These are phyloP conservation scores for Zoanthus sociatus DNA, from an alignment of 92 coral and sea anemone species.

Conservation along the genomic window DNA sequence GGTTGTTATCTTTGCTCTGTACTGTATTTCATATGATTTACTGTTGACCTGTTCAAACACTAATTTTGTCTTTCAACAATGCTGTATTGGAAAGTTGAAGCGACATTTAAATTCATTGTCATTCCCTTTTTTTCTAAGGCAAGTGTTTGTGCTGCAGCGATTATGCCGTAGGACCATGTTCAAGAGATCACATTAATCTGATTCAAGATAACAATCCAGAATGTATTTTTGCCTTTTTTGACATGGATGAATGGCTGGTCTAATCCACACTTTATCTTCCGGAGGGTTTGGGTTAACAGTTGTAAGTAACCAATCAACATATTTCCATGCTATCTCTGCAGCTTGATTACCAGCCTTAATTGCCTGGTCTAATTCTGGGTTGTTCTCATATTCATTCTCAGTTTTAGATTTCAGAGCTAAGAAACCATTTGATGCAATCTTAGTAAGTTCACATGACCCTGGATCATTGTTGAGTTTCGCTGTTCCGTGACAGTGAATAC, in stretches of 20 bases:
- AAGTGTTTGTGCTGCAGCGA: conserved; percentile 49
- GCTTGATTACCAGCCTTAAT: conserved; percentile 55
- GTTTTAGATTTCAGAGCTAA: conserved; percentile 44
- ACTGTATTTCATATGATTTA: conserved; percentile 36
- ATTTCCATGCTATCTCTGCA: conserved; percentile 44
- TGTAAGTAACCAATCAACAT: conserved; percentile 34
- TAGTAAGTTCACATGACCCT: conserved; percentile 47
- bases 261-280: conserved; percentile 22
- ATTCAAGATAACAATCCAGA: conserved; percentile 38
- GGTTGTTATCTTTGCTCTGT: conserved; percentile 62
- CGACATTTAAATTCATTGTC: conserved; percentile 61
- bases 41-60: conserved; percentile 59
- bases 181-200: conserved; percentile 54
- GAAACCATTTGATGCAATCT: conserved; percentile 55
- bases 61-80: conserved; percentile 38
- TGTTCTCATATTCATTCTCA: conserved; percentile 31
- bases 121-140: conserved; percentile 48
- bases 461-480: conserved; percentile 26
- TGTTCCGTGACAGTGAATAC: no score
- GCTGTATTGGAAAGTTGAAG: conserved; percentile 60
- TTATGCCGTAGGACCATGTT: conserved; percentile 58
- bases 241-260: conserved; percentile 47
- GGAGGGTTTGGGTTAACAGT: conserved; percentile 54
- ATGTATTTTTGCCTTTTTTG: conserved; percentile 49
- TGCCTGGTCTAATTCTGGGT: conserved; percentile 31